Conservation (phyloP, 2,797 vertebrate species). For the Sphenopsis melanotis region DNA sequence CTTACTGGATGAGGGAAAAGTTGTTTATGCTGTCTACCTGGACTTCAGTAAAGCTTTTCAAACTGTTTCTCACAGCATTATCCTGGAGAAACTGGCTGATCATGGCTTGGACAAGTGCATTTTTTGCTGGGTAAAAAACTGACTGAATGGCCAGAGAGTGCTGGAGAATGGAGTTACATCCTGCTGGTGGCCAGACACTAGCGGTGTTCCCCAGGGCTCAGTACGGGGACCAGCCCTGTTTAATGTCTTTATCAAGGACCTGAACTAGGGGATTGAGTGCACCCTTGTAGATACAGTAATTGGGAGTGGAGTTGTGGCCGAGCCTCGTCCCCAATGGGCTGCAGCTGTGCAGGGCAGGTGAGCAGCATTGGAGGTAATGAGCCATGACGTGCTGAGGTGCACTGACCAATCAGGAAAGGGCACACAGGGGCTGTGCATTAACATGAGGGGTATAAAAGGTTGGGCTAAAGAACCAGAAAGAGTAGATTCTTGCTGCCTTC, state of each 20-base stretch:
- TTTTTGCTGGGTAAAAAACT: neutral
- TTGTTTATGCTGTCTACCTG: neutral
- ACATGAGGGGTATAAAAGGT: neutral
- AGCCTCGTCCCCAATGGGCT: neutral
- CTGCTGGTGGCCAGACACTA: no score
- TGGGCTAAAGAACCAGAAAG: neutral
- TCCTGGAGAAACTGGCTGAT: neutral
- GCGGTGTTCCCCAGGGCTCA: neutral
- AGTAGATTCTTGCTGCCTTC: neutral
- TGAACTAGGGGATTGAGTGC: neutral
- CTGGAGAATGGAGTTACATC: neutral
- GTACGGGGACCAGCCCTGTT: neutral
- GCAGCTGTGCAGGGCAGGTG: neutral
- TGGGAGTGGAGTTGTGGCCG: fast-evolving
- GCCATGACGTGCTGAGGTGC: neutral
- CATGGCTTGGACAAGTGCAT: neutral
- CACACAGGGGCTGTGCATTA: neutral
- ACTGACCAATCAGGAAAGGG: neutral
- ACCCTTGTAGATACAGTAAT: neutral
- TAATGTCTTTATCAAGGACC: neutral
- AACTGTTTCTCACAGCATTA: neutral
- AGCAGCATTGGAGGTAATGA: neutral
- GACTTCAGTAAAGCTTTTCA: neutral
- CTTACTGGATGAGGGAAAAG: neutral
- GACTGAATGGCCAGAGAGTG: neutral